phyloP scores from a whole-genome alignment of 2,797 vertebrate genomes.

The Rhabdomys pumilio region DNA sequence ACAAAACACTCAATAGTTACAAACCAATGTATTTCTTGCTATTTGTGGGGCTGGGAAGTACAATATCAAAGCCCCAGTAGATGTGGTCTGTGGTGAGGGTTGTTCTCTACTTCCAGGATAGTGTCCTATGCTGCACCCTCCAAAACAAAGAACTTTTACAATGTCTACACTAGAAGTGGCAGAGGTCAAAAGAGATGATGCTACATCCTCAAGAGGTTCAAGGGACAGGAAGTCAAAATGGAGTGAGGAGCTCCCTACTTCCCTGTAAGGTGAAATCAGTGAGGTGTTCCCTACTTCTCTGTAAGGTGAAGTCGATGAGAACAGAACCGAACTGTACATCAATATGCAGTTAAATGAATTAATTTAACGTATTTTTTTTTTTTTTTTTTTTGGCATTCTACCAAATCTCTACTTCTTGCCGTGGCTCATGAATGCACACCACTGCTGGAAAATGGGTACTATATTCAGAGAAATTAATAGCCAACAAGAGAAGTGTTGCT shows the following conservation, averaged over 20 bases:
- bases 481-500: conserved; percentile 77
- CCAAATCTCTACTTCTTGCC: conserved; percentile 80
- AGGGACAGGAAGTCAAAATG: not conserved
- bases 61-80: not conserved
- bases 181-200: not conserved
- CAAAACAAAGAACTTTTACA: not conserved
- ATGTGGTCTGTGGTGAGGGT: not conserved
- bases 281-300: no score
- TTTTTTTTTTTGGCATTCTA: conserved; percentile 62
- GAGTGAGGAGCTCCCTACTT: not conserved
- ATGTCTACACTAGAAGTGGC: not conserved
- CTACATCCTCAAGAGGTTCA: not conserved
- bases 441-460: conserved; percentile 77
- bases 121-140: not conserved
- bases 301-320: not conserved
- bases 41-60: not conserved
- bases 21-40: not conserved
- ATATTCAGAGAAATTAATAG: conserved; percentile 75
- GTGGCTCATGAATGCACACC: conserved; percentile 78
- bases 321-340: conserved; percentile 58
- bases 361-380: conserved; percentile 82
- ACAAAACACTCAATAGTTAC: not conserved
- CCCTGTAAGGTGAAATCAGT: not conserved
- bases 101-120: not conserved
- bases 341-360: conserved; percentile 83